These are phyloP conservation scores for Phyllopteryx taeniolatus DNA, from an alignment of 2,113 vertebrate genomes.

Conservation along the genomic window DNA sequence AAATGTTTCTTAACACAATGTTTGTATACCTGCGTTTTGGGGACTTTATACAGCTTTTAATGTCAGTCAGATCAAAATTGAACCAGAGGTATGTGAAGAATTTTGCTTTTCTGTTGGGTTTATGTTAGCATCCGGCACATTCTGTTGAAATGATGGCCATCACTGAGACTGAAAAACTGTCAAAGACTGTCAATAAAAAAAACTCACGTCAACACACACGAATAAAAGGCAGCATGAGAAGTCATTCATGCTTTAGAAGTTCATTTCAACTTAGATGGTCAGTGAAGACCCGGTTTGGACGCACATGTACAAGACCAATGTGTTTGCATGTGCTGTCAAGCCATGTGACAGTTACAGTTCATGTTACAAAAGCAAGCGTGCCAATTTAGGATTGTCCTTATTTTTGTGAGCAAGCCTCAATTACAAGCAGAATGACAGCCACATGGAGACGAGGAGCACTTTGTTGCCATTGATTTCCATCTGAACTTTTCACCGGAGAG, in stretches of 20 bases:
- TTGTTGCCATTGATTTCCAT: neutral
- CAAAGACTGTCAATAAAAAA: neutral
- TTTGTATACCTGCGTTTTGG: neutral
- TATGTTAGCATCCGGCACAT: neutral
- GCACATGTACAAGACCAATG: neutral
- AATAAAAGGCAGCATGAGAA: neutral
- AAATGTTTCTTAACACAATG: too few species aligned
- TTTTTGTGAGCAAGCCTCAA: slow-evolving; percentile 12
- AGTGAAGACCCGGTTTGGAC: neutral
- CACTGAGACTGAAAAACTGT: neutral
- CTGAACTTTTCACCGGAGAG: neutral
- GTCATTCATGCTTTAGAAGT: neutral
- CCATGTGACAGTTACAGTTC: neutral
- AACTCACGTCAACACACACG: neutral
- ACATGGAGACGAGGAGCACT: neutral
- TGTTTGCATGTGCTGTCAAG: neutral
- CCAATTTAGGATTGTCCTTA: slow-evolving; percentile 6
- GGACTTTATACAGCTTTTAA: neutral
- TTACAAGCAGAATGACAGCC: slow-evolving; percentile 8
- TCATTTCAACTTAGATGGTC: neutral
- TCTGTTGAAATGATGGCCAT: neutral
- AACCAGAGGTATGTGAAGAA: slow-evolving; percentile 2
- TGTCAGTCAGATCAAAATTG: slow-evolving; percentile 1
- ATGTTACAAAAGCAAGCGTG: slow-evolving; percentile 11
- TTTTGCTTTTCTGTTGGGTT: slow-evolving; percentile 2